Conservation (phyloP, 2,113 vertebrate species). For the Sarotherodon lohbergeri region DNA sequence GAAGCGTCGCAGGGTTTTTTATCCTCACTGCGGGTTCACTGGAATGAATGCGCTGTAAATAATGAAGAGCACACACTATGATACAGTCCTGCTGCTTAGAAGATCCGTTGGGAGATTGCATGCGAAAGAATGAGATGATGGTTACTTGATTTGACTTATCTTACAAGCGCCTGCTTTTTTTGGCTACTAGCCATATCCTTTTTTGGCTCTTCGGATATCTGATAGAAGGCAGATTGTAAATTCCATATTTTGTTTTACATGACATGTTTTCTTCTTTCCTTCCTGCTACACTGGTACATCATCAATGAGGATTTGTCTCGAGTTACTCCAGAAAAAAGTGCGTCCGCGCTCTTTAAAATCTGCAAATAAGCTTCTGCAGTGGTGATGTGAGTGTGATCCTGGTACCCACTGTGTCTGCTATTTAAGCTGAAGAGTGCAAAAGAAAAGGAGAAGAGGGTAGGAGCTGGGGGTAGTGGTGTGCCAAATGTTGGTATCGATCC, state of each 20-base stretch:
- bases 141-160: constrained; percentile 2
- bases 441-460: not conserved
- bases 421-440: not conserved
- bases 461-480: not conserved
- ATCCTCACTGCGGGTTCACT: not conserved
- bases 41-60: constrained; percentile 46
- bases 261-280: not conserved
- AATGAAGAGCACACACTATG: constrained; percentile 26
- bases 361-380: not conserved
- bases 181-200: not conserved
- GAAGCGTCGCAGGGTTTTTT: not conserved
- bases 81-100: constrained; percentile 4
- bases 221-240: not conserved
- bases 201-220: not conserved
- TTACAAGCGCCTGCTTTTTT: not conserved
- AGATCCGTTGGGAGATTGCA: not conserved
- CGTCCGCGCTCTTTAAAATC: not conserved
- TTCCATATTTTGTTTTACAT: not conserved
- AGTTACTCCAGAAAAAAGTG: not conserved
- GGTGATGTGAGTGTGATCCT: not conserved
- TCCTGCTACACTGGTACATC: not conserved
- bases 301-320: not conserved
- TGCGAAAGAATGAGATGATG: not conserved
- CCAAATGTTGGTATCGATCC: not conserved
- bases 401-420: not conserved